Evolutionary conservation across 1,140 invertebrate genomes (phyloP), one percentile per base, ranked within the genome.

Genomic region (Drosophila kepulauana): DNA sequence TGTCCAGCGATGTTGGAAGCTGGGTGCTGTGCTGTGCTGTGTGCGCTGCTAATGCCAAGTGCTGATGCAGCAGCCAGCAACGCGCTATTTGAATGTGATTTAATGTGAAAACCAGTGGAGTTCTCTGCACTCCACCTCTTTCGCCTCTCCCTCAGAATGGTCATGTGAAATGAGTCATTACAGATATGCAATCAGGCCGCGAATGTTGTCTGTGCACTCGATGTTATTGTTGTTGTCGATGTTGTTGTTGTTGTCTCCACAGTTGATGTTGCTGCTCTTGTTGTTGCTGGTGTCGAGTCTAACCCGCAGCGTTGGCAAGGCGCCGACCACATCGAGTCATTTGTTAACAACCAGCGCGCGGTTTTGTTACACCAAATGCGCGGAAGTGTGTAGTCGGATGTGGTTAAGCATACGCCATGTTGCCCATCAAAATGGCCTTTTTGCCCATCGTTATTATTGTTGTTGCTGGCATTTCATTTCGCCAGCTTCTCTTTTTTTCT

Each of bases 381-480:
- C 85, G 85, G 85, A 89, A 89, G 85, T 89, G 81, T 88, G 85
- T 84, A 89, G 85, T 89, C 78, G 85, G 85, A 89, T 89, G 85
- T 76, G 85, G 85, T 89, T 89, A 89, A 89, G 85, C 81, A 89
- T 89, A 89, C 85, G 85, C 85, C 85, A 89, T 89, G 85, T 81
- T 80, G 85, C 70, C 81, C 85, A 89, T 81, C 85, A 89, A 89
- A 85, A 88, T 88, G 78, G 70, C 57, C 69, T 79, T 72, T 81
- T 73, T 79, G 54, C 15, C 15, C 28, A 15, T 66, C 59, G 61
- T 65, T 67, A 13, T 65, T 68, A 59, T 16, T 68, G 68, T 16
- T 38, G 52, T 52, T 54, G 38, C 15, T 56, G 61, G 20, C 68
- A 48, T 49, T 66, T 49, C 52, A 49, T 58, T 46, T 54, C 33